Percentiles rank a stretch among this genome's conserved stretches.
phyloP scores from a whole-genome alignment of 2,888 invertebrate species.

The Tanytarsus gracilentus region DNA sequence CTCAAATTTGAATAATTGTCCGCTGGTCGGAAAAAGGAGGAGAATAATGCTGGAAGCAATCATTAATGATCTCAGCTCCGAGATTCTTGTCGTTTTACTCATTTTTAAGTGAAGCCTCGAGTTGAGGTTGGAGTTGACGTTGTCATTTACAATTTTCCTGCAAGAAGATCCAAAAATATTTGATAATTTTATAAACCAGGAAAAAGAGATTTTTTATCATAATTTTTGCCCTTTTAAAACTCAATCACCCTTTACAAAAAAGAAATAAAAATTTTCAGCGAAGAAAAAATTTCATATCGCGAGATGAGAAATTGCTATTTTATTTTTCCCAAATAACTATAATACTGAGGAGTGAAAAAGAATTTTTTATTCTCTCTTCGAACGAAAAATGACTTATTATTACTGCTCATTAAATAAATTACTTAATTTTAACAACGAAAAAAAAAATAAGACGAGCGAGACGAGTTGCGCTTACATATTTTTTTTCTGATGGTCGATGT shows the following conservation, averaged over 20 bases:
- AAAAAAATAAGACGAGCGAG: no score
- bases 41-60: no score
- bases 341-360: conserved; percentile 1
- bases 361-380: background rate
- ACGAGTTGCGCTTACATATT: no score
- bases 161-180: no score
- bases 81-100: no score
- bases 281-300: background rate
- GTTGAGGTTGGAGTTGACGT: no score
- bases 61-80: background rate
- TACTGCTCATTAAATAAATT: conserved; percentile 21
- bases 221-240: background rate
- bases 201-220: no score
- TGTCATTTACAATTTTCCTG: no score
- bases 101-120: conserved; percentile 4
- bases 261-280: conserved; percentile 3
- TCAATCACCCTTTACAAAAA: background rate
- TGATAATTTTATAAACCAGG: no score
- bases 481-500: no score
- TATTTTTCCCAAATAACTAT: background rate
- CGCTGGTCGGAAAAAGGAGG: no score
- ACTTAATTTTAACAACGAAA: conserved; percentile 21
- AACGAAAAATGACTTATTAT: conserved; percentile 17
- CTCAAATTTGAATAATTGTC: conserved; percentile 8
- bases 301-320: conserved; percentile 18